phyloP scores from a whole-genome alignment of 2,888 invertebrate species.

The Ornithoptera priamus region DNA sequence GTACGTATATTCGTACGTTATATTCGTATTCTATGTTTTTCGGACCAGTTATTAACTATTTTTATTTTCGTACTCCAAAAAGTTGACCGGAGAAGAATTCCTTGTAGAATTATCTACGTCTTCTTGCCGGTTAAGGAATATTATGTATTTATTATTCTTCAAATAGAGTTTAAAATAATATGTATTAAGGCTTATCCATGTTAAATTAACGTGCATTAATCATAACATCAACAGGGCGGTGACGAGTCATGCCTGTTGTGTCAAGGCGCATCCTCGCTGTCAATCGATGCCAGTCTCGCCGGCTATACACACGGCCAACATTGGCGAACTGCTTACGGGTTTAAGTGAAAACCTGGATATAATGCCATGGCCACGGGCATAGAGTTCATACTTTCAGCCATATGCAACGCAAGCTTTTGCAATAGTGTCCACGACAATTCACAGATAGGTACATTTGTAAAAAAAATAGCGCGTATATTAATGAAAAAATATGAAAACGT shows the following conservation, averaged over 20 bases:
- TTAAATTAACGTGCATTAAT: constrained; percentile 44
- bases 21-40: no score
- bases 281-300: constrained; percentile 25
- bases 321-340: constrained; percentile 7
- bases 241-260: constrained; percentile 27
- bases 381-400: constrained; percentile 64
- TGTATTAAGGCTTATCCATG: constrained; percentile 40
- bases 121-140: neutral
- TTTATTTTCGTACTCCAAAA: no score
- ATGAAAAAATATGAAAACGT: neutral
- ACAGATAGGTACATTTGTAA: constrained; percentile 40
- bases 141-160: neutral
- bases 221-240: constrained; percentile 34
- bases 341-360: constrained; percentile 17
- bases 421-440: constrained; percentile 57
- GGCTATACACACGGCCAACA: constrained; percentile 32
- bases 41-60: no score
- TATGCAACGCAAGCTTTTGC: constrained; percentile 70
- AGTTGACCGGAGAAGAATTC: no score
- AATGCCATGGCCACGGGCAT: constrained; percentile 61
- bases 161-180: neutral
- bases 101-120: no score
- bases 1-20: no score
- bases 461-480: neutral
- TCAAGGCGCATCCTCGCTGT: constrained; percentile 38